Conservation (phyloP, 2,888 invertebrate species). For the Cephalotes varians region DNA sequence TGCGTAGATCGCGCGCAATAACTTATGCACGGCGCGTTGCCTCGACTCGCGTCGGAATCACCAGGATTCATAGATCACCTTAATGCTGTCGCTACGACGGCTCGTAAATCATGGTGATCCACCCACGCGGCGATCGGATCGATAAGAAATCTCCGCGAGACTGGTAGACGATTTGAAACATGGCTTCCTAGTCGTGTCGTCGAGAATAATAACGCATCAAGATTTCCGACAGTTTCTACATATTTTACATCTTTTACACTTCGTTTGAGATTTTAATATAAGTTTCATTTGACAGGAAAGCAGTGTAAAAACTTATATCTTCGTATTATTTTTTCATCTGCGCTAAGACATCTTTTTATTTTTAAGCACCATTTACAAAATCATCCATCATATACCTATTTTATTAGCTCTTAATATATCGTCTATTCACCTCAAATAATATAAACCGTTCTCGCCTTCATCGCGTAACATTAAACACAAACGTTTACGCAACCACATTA, state of each 20-base stretch:
- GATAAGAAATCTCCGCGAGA: conserved; percentile 65
- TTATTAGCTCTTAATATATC: conserved; percentile 5
- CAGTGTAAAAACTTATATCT: not conserved
- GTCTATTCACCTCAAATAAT: conserved; percentile 16
- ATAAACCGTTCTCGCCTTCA: not conserved
- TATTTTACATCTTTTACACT: not conserved
- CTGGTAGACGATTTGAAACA: conserved; percentile 56
- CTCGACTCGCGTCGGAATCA: conserved; percentile 50
- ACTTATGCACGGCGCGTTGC: conserved; percentile 41
- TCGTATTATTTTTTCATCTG: not conserved
- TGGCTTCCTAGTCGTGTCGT: conserved; percentile 48
- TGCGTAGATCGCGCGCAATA: conserved; percentile 64
- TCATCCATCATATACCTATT: not conserved
- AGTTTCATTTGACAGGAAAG: not conserved
- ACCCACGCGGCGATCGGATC: conserved; percentile 64
- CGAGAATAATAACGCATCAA: conserved; percentile 25
- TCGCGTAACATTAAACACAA: conserved; percentile 32
- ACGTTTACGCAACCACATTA: conserved; percentile 42
- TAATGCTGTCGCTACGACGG: conserved; percentile 73
- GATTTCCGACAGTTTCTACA: not conserved
- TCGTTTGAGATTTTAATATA: conserved; percentile 1
- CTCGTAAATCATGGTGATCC: conserved; percentile 72
- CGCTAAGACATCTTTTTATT: not conserved
- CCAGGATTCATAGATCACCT: conserved; percentile 73
- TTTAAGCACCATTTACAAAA: not conserved